These are phyloP conservation scores for Sorex araneus DNA, from an alignment of 2,113 vertebrate genomes.

Conservation along the genomic window DNA sequence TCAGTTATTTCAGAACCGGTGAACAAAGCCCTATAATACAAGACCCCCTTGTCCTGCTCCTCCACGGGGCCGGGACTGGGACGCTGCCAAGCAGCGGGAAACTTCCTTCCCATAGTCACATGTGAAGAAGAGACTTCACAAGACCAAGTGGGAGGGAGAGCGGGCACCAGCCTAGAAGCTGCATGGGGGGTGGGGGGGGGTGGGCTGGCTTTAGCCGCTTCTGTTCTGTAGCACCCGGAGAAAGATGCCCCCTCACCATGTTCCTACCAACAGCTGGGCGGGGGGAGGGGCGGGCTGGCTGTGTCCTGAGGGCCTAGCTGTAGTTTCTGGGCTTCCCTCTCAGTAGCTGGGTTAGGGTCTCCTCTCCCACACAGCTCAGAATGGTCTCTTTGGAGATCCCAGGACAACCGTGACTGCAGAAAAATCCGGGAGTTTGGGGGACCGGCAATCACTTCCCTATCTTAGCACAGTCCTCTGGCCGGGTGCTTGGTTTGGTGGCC, in stretches of 20 bases:
- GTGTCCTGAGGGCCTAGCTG: neutral
- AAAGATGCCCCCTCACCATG: neutral
- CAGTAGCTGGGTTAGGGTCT: neutral
- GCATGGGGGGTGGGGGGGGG: conserved; percentile 20
- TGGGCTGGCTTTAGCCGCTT: neutral
- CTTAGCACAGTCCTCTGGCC: neutral
- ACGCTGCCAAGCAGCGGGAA: conserved; percentile 56
- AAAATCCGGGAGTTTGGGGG: neutral
- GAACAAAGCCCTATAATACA: conserved; percentile 59
- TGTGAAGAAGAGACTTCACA: conserved; percentile 50
- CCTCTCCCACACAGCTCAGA: neutral
- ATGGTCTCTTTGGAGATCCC: neutral
- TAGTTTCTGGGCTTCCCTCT: neutral
- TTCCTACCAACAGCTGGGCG: neutral
- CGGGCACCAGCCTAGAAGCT: neutral
- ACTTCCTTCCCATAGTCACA: conserved; percentile 69
- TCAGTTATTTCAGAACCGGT: conserved; percentile 33
- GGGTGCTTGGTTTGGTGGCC: neutral
- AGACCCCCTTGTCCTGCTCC: conserved; percentile 49
- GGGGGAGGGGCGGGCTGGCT: neutral
- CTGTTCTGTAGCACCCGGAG: neutral
- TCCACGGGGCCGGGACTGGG: neutral
- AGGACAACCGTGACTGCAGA: neutral
- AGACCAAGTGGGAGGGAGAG: conserved; percentile 1
- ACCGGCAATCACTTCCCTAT: neutral